These are phyloP conservation scores for Campylomormyrus numenius DNA, from an alignment of 2,113 vertebrate species.

Conservation along the genomic window DNA sequence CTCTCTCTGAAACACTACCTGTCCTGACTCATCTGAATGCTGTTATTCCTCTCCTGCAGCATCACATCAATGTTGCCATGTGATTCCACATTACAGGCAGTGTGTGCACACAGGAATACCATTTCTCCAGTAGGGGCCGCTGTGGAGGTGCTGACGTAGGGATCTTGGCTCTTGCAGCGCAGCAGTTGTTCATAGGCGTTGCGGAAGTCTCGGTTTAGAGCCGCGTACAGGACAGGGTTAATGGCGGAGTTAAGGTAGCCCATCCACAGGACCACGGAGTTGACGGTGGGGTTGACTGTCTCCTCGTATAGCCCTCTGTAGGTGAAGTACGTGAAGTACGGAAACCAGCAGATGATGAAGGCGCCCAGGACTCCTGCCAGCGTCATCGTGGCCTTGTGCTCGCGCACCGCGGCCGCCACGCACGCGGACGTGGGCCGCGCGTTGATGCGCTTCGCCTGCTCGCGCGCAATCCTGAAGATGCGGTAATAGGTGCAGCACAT, in stretches of 20 bases:
- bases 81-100: conserved; percentile 13
- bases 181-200: conserved; percentile 74
- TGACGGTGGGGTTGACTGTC: conserved; percentile 33
- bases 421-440: conserved; percentile 51
- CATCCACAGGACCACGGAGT: conserved; percentile 70
- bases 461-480: conserved; percentile 82
- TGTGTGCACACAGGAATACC: conserved; percentile 35
- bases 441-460: conserved; percentile 57
- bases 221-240: conserved; percentile 87
- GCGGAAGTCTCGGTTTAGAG: conserved; percentile 83
- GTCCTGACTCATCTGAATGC: conserved; percentile 15
- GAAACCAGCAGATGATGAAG: conserved; percentile 87
- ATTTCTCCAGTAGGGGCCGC: conserved; percentile 31
- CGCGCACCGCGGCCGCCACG: conserved; percentile 56
- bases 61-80: conserved; percentile 24
- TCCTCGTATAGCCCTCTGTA: conserved; percentile 63
- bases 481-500: conserved; percentile 87
- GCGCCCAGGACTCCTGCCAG: conserved; percentile 82
- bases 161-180: conserved; percentile 43
- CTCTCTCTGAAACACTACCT: not conserved
- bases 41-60: conserved; percentile 23
- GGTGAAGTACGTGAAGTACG: conserved; percentile 80
- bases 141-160: not conserved
- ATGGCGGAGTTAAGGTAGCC: conserved; percentile 90
- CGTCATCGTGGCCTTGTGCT: conserved; percentile 88